These are phyloP conservation scores for Dynastes tityus DNA, from an alignment of 2,888 invertebrate genomes.

Conservation along the genomic window DNA sequence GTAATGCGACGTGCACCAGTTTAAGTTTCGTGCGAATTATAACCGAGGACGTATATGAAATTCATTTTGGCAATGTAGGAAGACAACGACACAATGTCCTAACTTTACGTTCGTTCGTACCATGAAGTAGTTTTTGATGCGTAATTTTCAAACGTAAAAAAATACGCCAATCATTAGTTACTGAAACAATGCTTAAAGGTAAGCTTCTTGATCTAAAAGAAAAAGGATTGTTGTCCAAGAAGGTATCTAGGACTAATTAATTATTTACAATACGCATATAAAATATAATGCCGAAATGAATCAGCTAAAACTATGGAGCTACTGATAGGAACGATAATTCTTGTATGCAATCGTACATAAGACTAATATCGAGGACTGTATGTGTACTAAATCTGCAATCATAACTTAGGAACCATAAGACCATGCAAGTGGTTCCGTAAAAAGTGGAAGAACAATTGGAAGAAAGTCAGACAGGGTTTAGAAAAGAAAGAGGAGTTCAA, in stretches of 20 bases:
- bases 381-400: not conserved
- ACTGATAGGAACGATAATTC: slow-evolving; percentile 19
- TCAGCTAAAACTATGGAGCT: slow-evolving; percentile 20
- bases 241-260: slow-evolving; percentile 49
- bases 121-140: not conserved
- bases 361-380: not conserved
- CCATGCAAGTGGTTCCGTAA: too few species aligned
- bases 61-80: slow-evolving; percentile 60
- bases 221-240: slow-evolving; percentile 21
- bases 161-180: slow-evolving; percentile 2
- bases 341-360: not conserved
- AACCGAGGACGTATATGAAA: slow-evolving; percentile 52
- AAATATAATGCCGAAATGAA: slow-evolving; percentile 43
- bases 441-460: too few species aligned
- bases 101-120: slow-evolving; percentile 20
- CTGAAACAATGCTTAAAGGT: slow-evolving; percentile 16
- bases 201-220: slow-evolving; percentile 21
- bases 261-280: slow-evolving; percentile 50
- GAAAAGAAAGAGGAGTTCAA: too few species aligned
- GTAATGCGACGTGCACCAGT: slow-evolving; percentile 57
- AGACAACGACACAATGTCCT: slow-evolving; percentile 58
- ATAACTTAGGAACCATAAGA: too few species aligned
- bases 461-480: too few species aligned
- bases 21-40: slow-evolving; percentile 54
- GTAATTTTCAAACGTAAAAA: slow-evolving; percentile 5